phyloP scores from a whole-genome alignment of 1,140 invertebrate genomes.

The Oreohelix idahoensis region DNA sequence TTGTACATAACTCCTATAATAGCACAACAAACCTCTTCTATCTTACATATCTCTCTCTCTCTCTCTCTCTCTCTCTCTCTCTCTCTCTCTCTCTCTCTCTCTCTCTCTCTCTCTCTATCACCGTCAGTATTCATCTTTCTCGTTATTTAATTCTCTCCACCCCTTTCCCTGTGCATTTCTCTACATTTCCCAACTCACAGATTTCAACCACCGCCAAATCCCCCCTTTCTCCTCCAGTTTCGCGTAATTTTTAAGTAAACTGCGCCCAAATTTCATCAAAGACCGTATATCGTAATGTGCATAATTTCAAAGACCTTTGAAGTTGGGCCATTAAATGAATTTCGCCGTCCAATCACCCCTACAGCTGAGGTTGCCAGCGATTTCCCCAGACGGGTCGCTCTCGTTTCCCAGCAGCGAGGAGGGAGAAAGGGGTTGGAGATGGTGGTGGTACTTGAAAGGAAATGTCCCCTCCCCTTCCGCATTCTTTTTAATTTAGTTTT shows the following conservation, averaged over 20 bases:
- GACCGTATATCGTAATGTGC: slow-evolving; percentile 3
- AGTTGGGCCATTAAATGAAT: slow-evolving; percentile 7
- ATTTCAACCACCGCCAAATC: no score
- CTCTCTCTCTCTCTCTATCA: background rate
- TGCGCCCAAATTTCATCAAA: slow-evolving; percentile 3
- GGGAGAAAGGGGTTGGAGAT: background rate
- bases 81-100: slow-evolving; percentile 11
- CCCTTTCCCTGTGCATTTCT: background rate
- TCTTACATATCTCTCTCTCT: no score
- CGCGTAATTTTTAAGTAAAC: slow-evolving; percentile 9
- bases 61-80: slow-evolving; percentile 12
- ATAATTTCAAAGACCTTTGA: slow-evolving; percentile 20
- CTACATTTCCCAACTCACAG: background rate
- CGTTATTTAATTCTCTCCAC: background rate
- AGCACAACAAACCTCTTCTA: no score
- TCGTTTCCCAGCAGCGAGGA: background rate
- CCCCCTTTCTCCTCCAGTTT: background rate
- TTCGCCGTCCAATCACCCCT: background rate
- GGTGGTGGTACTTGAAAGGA: background rate
- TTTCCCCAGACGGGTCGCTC: background rate
- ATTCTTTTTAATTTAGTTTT: background rate
- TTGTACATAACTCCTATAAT: no score
- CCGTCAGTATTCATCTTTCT: background rate
- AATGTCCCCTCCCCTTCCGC: background rate
- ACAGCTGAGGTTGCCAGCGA: background rate